These are phyloP conservation scores for Apogon hyalosoma DNA, from an alignment of 2,797 vertebrate genomes.

Conservation along the genomic window DNA sequence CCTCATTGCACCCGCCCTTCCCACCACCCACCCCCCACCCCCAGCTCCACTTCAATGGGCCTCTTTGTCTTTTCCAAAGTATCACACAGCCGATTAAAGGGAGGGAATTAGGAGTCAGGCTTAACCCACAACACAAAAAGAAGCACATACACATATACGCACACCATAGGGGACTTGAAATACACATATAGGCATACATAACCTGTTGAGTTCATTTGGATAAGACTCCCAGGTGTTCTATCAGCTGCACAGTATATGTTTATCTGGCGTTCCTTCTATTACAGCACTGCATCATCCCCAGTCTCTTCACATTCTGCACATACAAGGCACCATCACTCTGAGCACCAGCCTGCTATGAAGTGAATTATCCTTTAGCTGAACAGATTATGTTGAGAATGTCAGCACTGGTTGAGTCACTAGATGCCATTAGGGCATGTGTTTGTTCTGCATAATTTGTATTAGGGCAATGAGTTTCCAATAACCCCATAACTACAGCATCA, in stretches of 20 bases:
- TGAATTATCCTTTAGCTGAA: constrained; percentile 30
- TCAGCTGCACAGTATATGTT: not conserved
- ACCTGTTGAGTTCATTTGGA: constrained; percentile 2
- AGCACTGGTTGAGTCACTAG: constrained; percentile 19
- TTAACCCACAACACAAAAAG: constrained; percentile 65
- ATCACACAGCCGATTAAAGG: constrained; percentile 87
- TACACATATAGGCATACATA: constrained; percentile 38
- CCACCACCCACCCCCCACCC: constrained; percentile 48
- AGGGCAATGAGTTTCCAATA: not conserved
- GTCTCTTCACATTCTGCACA: not conserved
- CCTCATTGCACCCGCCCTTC: constrained; percentile 56
- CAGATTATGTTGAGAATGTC: constrained; percentile 32
- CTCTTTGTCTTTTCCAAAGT: constrained; percentile 85
- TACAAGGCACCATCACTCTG: not conserved
- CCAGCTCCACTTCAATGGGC: constrained; percentile 77
- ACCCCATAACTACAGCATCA: constrained; percentile 1
- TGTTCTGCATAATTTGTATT: not conserved
- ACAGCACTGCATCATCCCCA: not conserved
- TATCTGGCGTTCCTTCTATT: not conserved
- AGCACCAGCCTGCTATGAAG: constrained; percentile 15
- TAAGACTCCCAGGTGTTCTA: constrained; percentile 1
- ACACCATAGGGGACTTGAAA: constrained; percentile 35
- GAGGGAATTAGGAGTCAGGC: constrained; percentile 85
- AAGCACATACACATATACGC: constrained; percentile 30
- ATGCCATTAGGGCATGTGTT: constrained; percentile 10